Evolutionary conservation across 2,113 vertebrate species (phyloP).

Genomic region (Solea senegalensis): DNA sequence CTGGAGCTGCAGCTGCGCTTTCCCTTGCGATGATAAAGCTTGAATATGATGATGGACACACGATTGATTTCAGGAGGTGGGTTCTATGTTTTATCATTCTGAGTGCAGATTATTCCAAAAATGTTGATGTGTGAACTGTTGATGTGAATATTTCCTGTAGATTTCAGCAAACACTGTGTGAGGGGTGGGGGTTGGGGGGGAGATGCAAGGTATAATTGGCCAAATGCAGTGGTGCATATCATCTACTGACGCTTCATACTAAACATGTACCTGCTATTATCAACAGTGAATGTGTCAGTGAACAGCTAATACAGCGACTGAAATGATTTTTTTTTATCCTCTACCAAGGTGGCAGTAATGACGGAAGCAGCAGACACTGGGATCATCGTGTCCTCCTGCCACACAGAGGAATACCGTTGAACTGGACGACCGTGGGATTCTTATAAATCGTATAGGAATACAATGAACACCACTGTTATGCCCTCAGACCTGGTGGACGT

Average conservation of each 20-base stretch:
- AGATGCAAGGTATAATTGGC: conserved; percentile 30
- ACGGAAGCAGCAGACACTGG: conserved; percentile 37
- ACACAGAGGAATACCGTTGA: conserved; percentile 48
- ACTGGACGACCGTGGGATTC: conserved; percentile 38
- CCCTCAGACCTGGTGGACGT: conserved; percentile 78
- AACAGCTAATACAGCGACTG: neutral
- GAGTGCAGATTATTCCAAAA: neutral
- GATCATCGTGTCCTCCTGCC: conserved; percentile 33
- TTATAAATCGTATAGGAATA: conserved; percentile 58
- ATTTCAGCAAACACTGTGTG: conserved; percentile 13
- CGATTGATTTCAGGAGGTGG: conserved; percentile 34
- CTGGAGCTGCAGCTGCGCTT: conserved; percentile 3
- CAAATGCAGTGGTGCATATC: conserved; percentile 61
- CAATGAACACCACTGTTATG: conserved; percentile 86
- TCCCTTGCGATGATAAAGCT: neutral
- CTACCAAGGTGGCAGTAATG: conserved; percentile 52
- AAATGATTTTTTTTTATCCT: conserved; percentile 40
- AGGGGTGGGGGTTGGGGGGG: conserved; percentile 2
- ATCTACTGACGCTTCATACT: conserved; percentile 19
- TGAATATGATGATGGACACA: conserved; percentile 35
- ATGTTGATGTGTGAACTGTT: neutral
- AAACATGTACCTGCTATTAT: neutral
- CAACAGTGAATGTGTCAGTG: neutral
- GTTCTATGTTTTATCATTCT: conserved; percentile 18
- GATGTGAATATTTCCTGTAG: conserved; percentile 10